Percentiles rank a stretch among this genome's conserved stretches.
These are phyloP conservation scores for Toxotes jaculatrix DNA, from an alignment of 2,113 vertebrate genomes.

Conservation along the genomic window DNA sequence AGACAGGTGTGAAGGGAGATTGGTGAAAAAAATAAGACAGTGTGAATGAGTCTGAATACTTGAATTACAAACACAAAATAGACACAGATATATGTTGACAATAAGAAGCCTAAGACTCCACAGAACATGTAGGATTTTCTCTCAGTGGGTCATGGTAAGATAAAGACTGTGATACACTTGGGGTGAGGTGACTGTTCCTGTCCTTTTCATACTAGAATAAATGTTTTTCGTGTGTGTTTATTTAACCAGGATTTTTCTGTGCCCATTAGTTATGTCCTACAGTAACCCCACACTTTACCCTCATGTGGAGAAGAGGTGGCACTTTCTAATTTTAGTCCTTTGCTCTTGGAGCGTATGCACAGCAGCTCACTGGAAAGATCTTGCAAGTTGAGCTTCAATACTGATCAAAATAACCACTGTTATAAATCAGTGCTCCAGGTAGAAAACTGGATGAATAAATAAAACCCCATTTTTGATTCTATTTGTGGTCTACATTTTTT, in stretches of 20 bases:
- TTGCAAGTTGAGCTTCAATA: no score
- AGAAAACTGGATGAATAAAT: no score
- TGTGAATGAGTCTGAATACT: constrained; percentile 23
- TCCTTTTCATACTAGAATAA: neutral
- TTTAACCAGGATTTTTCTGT: neutral
- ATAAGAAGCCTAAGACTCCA: constrained; percentile 10
- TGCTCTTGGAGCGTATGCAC: no score
- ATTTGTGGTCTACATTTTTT: no score
- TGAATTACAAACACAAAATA: constrained; percentile 42
- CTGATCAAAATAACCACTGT: no score
- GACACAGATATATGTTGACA: constrained; percentile 19
- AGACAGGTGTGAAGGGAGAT: neutral
- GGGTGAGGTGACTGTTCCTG: neutral
- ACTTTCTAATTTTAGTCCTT: neutral
- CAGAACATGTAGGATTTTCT: constrained; percentile 63
- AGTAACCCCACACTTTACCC: neutral
- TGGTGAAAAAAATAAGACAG: neutral
- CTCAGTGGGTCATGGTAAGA: neutral
- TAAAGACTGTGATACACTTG: neutral
- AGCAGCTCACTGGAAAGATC: no score
- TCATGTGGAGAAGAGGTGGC: no score
- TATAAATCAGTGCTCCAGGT: no score
- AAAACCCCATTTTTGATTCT: no score
- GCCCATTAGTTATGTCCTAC: neutral
- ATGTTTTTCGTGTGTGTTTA: neutral